A percentile compares a stretch with the other conserved stretches of the same genome.
Conservation (phyloP, 2,888 invertebrate genomes). For the Archaeoteleia sp. region DNA sequence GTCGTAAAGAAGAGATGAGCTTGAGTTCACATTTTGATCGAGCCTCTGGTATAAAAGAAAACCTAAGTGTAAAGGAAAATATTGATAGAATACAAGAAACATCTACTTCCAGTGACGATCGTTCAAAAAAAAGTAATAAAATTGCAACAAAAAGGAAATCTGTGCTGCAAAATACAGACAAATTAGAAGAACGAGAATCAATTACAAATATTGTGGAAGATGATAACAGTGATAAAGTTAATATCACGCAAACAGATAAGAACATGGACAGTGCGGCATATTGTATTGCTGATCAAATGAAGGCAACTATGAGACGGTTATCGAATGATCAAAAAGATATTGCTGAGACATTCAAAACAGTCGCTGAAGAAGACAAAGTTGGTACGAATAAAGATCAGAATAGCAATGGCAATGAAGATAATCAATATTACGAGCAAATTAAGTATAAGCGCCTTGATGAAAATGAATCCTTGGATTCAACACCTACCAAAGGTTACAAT, state of each 20-base stretch:
- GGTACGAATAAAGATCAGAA: slow-evolving; percentile 8
- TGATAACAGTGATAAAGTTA: slow-evolving; percentile 12
- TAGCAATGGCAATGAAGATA: slow-evolving; percentile 19
- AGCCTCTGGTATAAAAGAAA: slow-evolving; percentile 26
- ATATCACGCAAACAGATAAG: slow-evolving; percentile 7
- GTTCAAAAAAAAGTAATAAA: slow-evolving; percentile 13
- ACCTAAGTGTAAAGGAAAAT: slow-evolving; percentile 11
- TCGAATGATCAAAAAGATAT: slow-evolving; percentile 4
- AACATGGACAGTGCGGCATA: not conserved
- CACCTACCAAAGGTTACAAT: not conserved
- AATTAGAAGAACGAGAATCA: slow-evolving; percentile 6
- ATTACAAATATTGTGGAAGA: slow-evolving; percentile 7
- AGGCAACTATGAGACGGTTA: slow-evolving; percentile 13
- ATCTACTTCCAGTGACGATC: slow-evolving; percentile 5
- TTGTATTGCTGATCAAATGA: slow-evolving; percentile 14
- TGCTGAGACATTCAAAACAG: not conserved
- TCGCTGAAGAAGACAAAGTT: not conserved
- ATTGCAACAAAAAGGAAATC: slow-evolving; percentile 14
- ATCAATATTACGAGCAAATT: slow-evolving; percentile 28
- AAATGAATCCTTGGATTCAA: slow-evolving; percentile 9
- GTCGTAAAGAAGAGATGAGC: slow-evolving; percentile 39
- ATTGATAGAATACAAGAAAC: slow-evolving; percentile 4
- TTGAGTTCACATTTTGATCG: slow-evolving; percentile 46
- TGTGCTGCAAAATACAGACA: not conserved
- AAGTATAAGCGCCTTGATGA: slow-evolving; percentile 26